Evolutionary conservation across 2,113 vertebrate genomes (phyloP), one percentile per base, ranked within the genome.

Genomic region (Cochlearius cochlearius): DNA sequence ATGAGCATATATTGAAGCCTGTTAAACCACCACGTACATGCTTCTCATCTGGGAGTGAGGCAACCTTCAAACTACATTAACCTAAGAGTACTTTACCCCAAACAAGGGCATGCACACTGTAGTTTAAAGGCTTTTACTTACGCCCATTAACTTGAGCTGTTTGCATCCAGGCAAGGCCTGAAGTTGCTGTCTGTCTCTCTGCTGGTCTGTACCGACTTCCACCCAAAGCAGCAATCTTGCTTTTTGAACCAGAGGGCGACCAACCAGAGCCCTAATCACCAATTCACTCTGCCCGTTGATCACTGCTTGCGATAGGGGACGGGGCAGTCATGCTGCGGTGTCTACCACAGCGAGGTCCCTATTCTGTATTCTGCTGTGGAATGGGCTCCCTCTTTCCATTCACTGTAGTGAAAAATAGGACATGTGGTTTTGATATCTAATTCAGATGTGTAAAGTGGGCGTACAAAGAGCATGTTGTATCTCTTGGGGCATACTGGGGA

Each of bases 51-150:
- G 83, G 86, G 89, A 96, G 47, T 38, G 71, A 86, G 72, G 68
- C 88, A 95, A 91, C 86, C 91, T 95, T 88, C 95, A 94, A 92
- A 95, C 79, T 88, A 63, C 94, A 96, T 96, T 92, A 95, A 88
- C 63, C 64, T 73, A 58, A 76, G 79, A 94, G 86, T 88, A 62
- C 83, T 92, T 86, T 56, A 71, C 59, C 68, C 91, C 86, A 95
- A 96, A 92, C 50, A 77, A 90, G 72, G 79, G 45, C 82, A 73
- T 1, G 17, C 34, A 69, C 4, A 3, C 50, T 53, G 20, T 45
- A 77, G 63, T 84, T 81, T 84, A 91, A 94, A 96, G 83, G 83
- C 47, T 94, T 96, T 89, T 74, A 77, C 86, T 97, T 88, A 58
- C 74, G 45, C 32, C 50, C 79, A 71, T 79, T 94, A 94, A 62